Evolutionary conservation across 2,797 vertebrate genomes (phyloP), one percentile per base, ranked within the genome.

Genomic region (Siniperca obscura): DNA sequence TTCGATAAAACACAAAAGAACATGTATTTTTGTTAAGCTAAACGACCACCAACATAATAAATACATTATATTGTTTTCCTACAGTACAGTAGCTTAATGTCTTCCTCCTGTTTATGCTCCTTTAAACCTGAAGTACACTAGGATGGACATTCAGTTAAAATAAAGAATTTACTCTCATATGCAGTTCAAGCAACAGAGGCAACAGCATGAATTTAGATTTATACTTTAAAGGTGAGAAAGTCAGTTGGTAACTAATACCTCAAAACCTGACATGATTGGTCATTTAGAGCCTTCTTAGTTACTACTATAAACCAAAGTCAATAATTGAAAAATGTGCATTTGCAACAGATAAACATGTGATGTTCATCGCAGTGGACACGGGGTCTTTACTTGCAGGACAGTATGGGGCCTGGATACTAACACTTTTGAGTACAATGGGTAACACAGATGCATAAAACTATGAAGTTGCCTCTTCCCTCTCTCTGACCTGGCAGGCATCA

Each of bases 401-500:
- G 3, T 25, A 21, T 40, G 1, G 46, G 25, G 50, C 40, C 19
- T 7, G n/a, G 22, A 57, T 36, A 55, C 22, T 22, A 12, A 25
- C 71, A 30, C 21, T 27, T 46, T 61, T 46, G 22, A 55, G 14
- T 25, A 16, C 22, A 46, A 25, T 50, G 59, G 5, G 13, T 12
- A 30, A 25, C 9, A 1, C 44, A 65, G 38, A 55, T 3, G 6
- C 55, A 48, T 5, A 30, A 36, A 36, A 7, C 12, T 42, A 42
- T 36, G 38, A 74, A 65, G 62, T 40, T 48, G 21, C 34, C 44
- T n/a, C 38, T 42, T 74, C 17, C 14, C 50, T 71, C 55, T 30
- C 30, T 70, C 21, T 70, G 72, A 84, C 76, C 80, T 48, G 65
- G 19, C 1, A 75, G 62, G 42, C 48, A 62, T 8, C 64, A 42